Conservation (phyloP, 2,888 invertebrate genomes). For the Phania funesta region DNA sequence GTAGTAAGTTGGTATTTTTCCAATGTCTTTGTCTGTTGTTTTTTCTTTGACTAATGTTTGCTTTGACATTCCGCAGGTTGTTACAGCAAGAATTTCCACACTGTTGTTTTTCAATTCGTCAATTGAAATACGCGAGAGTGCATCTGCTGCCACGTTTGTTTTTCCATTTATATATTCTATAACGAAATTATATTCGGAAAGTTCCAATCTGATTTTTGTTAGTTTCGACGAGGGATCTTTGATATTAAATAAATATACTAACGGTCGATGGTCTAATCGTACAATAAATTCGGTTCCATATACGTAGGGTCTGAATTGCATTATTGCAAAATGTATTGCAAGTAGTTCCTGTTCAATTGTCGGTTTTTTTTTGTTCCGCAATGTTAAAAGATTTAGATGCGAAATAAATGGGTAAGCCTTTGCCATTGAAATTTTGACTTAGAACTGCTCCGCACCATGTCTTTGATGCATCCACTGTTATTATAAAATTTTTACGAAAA, state of each 20-base stretch:
- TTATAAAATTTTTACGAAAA: conserved; percentile 19
- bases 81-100: conserved; percentile 6
- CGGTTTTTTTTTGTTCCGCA: conserved; percentile 24
- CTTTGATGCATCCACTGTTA: conserved; percentile 46
- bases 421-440: conserved; percentile 26
- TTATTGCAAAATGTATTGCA: conserved; percentile 1
- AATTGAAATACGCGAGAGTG: conserved; percentile 54
- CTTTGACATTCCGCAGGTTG: conserved; percentile 17
- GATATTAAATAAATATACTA: conserved; percentile 47
- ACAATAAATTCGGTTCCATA: conserved; percentile 61
- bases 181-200: too few species aligned
- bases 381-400: conserved; percentile 29
- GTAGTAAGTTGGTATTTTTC: conserved; percentile 1
- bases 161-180: conserved; percentile 63
- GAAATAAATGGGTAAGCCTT: conserved; percentile 25
- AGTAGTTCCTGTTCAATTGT: conserved; percentile 26
- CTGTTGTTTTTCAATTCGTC: conserved; percentile 34
- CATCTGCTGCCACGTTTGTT: conserved; percentile 64
- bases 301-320: conserved; percentile 66
- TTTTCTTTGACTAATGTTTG: neutral
- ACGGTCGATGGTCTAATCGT: conserved; percentile 9
- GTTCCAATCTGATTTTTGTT: too few species aligned
- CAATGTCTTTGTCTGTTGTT: neutral
- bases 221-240: too few species aligned
- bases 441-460: conserved; percentile 33